Conservation (phyloP, 1,140 invertebrate species). For the Sitophilus oryzae region DNA sequence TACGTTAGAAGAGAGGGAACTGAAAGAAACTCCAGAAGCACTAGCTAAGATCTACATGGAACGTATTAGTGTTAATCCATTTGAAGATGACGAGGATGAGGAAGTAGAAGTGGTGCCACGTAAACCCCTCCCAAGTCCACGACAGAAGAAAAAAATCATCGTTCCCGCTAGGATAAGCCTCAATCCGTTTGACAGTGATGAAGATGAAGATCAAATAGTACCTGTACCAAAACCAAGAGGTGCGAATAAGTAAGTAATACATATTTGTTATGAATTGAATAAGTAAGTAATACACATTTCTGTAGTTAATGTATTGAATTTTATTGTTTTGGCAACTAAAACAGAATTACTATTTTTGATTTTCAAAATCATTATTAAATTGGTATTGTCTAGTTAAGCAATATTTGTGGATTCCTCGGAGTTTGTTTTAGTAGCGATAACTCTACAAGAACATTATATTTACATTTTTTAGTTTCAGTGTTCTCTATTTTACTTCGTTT, state of each 20-base stretch:
- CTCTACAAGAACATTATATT: no score
- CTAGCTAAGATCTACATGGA: conserved; percentile 4
- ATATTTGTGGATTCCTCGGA: no score
- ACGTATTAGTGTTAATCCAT: conserved; percentile 54
- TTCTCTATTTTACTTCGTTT: no score
- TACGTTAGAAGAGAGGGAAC: not conserved
- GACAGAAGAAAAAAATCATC: conserved; percentile 30
- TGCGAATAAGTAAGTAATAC: conserved; percentile 21
- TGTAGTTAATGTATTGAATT: no score
- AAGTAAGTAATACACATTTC: no score
- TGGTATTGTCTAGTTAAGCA: no score
- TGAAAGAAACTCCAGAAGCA: conserved; percentile 5
- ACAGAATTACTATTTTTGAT: no score
- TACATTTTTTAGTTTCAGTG: no score
- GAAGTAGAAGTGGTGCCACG: conserved; percentile 42
- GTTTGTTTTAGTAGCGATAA: no score
- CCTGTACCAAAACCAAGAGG: conserved; percentile 56
- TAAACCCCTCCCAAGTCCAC: conserved; percentile 8
- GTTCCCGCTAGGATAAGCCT: conserved; percentile 43
- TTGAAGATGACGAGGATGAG: conserved; percentile 61
- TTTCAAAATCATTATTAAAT: no score
- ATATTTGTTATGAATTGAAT: not conserved
- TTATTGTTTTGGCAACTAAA: no score
- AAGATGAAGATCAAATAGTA: conserved; percentile 48
- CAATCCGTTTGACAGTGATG: conserved; percentile 68